Evolutionary conservation across 2,888 invertebrate species (phyloP).

Genomic region (Neoitamus cyanurus): DNA sequence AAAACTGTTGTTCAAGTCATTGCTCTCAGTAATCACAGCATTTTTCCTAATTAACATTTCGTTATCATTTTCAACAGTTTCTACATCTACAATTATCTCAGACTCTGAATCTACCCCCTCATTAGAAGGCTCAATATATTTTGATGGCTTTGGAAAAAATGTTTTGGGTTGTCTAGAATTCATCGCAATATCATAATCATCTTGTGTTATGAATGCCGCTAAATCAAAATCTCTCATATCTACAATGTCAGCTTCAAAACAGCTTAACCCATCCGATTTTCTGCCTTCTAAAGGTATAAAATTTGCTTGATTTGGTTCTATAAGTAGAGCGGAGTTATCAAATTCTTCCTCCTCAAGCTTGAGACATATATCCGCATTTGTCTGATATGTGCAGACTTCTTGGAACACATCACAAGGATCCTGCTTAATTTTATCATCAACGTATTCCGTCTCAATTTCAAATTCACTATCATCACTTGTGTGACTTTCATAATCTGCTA

Average conservation of each 20-base stretch:
- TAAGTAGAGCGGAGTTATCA: background rate
- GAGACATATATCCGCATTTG: constrained; percentile 62
- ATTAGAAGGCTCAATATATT: background rate
- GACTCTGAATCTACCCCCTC: constrained; percentile 54
- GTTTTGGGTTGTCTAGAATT: background rate
- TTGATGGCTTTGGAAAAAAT: background rate
- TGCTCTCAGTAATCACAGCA: background rate
- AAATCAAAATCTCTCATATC: constrained; percentile 64
- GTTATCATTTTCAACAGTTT: constrained; percentile 62
- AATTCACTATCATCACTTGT: constrained; percentile 53
- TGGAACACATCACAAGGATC: background rate
- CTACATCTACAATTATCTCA: constrained; percentile 65
- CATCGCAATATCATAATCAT: constrained; percentile 58
- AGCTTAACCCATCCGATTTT: constrained; percentile 57
- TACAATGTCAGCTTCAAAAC: constrained; percentile 58
- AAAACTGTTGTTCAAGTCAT: constrained; percentile 50
- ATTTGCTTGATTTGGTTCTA: background rate
- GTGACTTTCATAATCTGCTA: constrained; percentile 33
- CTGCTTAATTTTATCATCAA: background rate
- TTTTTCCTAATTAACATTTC: constrained; percentile 26
- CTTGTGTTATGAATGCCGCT: constrained; percentile 64
- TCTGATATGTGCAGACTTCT: constrained; percentile 60
- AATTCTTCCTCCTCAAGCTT: background rate
- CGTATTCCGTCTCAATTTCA: constrained; percentile 43
- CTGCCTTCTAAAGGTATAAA: background rate